These are phyloP conservation scores for Myotis myotis DNA, from an alignment of 2,797 vertebrate genomes.

Conservation along the genomic window DNA sequence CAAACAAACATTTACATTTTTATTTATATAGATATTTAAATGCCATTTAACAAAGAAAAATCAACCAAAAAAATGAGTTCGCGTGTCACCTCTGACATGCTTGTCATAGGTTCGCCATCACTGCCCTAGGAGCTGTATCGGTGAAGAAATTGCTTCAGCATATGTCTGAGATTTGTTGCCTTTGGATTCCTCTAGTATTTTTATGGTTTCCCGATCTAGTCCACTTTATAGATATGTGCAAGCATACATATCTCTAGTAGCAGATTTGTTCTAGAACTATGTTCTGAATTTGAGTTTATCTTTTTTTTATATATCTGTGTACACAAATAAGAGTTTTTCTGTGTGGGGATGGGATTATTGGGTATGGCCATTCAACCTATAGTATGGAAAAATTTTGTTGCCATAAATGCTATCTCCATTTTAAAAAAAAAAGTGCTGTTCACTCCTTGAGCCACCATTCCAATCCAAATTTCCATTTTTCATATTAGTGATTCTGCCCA, in stretches of 20 bases:
- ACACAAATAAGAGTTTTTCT: background rate
- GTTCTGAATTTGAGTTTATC: background rate
- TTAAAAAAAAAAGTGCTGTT: background rate
- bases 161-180: no score
- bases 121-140: no score
- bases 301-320: background rate
- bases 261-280: background rate
- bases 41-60: no score
- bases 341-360: background rate
- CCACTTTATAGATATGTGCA: background rate
- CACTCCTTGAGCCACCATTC: background rate
- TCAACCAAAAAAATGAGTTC: no score
- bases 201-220: background rate
- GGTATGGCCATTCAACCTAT: background rate
- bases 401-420: background rate
- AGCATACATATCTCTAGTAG: background rate
- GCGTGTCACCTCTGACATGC: no score
- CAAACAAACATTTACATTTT: no score
- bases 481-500: background rate
- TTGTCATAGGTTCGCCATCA: no score
- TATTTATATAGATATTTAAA: no score
- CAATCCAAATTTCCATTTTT: background rate
- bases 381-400: background rate
- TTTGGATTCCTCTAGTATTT: no score
- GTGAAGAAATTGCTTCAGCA: no score